Base-by-base conservation (phyloP, 2,888 invertebrate species). In the Noctua janthe region DNA sequence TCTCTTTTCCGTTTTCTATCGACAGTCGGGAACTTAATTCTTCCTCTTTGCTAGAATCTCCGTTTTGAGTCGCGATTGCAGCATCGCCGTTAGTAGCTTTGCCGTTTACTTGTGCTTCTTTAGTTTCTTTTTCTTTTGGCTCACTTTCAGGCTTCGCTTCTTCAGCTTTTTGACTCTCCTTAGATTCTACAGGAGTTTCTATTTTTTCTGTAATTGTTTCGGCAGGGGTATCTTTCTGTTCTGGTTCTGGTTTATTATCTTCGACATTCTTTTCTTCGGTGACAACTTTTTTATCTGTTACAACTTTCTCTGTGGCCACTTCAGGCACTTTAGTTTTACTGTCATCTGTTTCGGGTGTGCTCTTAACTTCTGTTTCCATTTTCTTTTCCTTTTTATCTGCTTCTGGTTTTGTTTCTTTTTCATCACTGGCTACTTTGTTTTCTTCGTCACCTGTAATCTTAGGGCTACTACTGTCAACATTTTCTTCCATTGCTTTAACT, bases 61-160 rank as follows among this genome's bases (percentile, higher is more conserved):
- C 97, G 73, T 96, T 97, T 81, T 94, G 84, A 84, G 92, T 94
- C 6, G 91, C 90, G 10, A 88, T 84, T 73, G 91, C 91, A 4
- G 92, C 78, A 69, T 94, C 93, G 11, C 96, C 95, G 72, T 96
- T 96, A 5, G 94, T 94, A 47, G 93, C 80, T 86, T 96, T 95
- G 2, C 96, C 96, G 80, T 97, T 97, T 2, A 96, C 87, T 88
- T 95, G 94, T 23, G 92, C 84, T 84, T 95, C 94, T 82, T 91
- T 91, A 6, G 92, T 86, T 82, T 95, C 94, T 81, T 91, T 86
- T 82, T 95, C 94, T 83, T 91, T 91, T 29, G 87, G 82, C 64
- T 93, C 94, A 70, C 77, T 90, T 54, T 92, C 93, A 29, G 83
- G 80, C 84, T 91, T 91, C 15, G 76, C 87, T 39, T 91, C 89